phyloP scores from a whole-genome alignment of 1,140 invertebrate genomes.

The Aethina tumida region DNA sequence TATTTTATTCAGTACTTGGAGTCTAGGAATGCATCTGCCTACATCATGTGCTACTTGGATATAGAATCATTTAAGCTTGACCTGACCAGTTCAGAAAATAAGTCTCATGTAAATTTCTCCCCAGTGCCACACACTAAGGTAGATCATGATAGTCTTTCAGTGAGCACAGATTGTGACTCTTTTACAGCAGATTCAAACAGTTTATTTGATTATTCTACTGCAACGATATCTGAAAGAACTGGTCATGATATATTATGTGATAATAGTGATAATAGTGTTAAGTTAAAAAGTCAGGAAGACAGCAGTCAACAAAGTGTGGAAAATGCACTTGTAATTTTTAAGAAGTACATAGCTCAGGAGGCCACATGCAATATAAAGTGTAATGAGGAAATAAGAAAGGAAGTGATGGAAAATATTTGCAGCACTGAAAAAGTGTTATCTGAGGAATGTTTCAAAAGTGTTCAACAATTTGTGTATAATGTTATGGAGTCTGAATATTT shows the following conservation, averaged over 20 bases:
- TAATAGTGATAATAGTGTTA: constrained; percentile 27
- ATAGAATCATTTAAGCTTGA: constrained; percentile 51
- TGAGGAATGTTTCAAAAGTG: constrained; percentile 45
- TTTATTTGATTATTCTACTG: constrained; percentile 24
- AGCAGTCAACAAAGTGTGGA: constrained; percentile 34
- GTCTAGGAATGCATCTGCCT: constrained; percentile 40
- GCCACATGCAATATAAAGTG: constrained; percentile 38
- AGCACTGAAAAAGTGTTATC: constrained; percentile 30
- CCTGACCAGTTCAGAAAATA: constrained; percentile 6
- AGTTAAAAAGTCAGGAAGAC: constrained; percentile 27
- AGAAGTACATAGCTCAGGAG: constrained; percentile 43
- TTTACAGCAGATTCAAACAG: constrained; percentile 32
- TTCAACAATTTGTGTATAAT: constrained; percentile 55
- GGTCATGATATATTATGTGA: constrained; percentile 19
- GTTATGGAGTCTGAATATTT: constrained; percentile 53
- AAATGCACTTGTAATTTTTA: constrained; percentile 44
- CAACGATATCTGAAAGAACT: constrained; percentile 16
- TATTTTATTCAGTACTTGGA: constrained; percentile 69
- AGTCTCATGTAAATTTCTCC: constrained; percentile 13
- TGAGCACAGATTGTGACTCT: constrained; percentile 36
- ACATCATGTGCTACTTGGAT: constrained; percentile 65
- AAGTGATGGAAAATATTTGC: constrained; percentile 40
- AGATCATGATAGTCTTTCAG: constrained; percentile 35
- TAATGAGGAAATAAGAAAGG: constrained; percentile 37
- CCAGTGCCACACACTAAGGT: constrained; percentile 15